These are phyloP conservation scores for Python bivittatus DNA, from an alignment of 2,113 vertebrate species.

Conservation along the genomic window DNA sequence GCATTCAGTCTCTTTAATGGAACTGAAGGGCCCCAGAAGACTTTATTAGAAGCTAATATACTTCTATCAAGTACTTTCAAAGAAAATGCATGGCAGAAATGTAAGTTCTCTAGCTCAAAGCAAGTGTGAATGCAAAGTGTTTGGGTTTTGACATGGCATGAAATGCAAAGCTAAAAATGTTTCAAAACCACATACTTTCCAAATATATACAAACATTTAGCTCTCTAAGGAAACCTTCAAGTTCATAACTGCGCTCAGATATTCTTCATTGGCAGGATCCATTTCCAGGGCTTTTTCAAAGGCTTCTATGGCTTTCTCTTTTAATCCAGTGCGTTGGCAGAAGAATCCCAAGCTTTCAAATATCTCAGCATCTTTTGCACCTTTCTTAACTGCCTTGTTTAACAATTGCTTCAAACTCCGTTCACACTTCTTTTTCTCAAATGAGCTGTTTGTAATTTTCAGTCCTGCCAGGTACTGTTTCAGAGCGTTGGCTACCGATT, in stretches of 20 bases:
- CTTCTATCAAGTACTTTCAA: not conserved
- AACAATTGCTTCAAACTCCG: slow-evolving; percentile 57
- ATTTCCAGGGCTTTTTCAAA: slow-evolving; percentile 63
- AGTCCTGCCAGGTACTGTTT: slow-evolving; percentile 69
- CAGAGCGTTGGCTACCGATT: slow-evolving; percentile 69
- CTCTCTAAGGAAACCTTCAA: slow-evolving; percentile 58
- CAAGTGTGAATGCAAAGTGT: not conserved
- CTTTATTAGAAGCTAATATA: not conserved
- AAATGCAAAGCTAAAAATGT: not conserved
- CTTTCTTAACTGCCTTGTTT: slow-evolving; percentile 29
- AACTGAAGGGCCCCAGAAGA: not conserved
- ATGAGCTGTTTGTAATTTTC: slow-evolving; percentile 56
- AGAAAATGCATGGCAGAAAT: not conserved
- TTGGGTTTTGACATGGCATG: not conserved
- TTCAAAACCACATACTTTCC: not conserved
- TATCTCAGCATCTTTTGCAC: slow-evolving; percentile 42
- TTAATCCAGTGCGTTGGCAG: slow-evolving; percentile 44
- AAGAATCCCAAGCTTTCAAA: slow-evolving; percentile 62
- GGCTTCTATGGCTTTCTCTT: slow-evolving; percentile 53
- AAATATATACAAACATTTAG: not conserved
- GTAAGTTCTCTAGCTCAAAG: not conserved
- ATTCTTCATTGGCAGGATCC: slow-evolving; percentile 63
- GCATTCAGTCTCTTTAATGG: too few relatives aligned
- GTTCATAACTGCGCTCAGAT: slow-evolving; percentile 59
- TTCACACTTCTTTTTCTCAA: slow-evolving; percentile 25